These are phyloP conservation scores for Xiphias gladius DNA, from an alignment of 2,113 vertebrate species.

Conservation along the genomic window DNA sequence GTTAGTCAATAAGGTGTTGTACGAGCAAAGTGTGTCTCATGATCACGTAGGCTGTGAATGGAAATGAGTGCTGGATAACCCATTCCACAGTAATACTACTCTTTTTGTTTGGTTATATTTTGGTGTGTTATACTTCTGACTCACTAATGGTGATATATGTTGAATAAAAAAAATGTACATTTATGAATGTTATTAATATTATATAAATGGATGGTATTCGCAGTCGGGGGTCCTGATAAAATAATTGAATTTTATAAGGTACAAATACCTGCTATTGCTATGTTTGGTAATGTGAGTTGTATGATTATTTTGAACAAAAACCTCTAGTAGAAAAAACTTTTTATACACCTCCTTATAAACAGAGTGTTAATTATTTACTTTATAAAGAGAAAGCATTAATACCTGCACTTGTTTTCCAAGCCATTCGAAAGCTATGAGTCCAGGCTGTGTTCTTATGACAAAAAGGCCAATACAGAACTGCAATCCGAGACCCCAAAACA, in stretches of 20 bases:
- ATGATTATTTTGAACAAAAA: neutral
- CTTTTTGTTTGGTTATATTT: neutral
- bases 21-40: neutral
- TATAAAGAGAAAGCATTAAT: constrained; percentile 39
- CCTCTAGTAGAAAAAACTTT: neutral
- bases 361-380: neutral
- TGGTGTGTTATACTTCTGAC: neutral
- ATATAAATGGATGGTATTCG: neutral
- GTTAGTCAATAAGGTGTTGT: neutral
- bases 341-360: neutral
- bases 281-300: neutral
- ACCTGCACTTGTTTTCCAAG: constrained; percentile 94
- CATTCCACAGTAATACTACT: neutral
- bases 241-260: neutral
- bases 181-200: neutral
- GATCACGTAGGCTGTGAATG: neutral
- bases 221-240: neutral
- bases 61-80: neutral
- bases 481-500: constrained; percentile 92
- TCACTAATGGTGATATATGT: neutral
- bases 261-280: neutral
- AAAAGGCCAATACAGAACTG: constrained; percentile 92
- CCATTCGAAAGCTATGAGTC: constrained; percentile 89
- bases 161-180: neutral
- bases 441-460: constrained; percentile 91